These are phyloP conservation scores for Sapajus apella DNA, from an alignment of 2,113 vertebrate genomes.

Conservation along the genomic window DNA sequence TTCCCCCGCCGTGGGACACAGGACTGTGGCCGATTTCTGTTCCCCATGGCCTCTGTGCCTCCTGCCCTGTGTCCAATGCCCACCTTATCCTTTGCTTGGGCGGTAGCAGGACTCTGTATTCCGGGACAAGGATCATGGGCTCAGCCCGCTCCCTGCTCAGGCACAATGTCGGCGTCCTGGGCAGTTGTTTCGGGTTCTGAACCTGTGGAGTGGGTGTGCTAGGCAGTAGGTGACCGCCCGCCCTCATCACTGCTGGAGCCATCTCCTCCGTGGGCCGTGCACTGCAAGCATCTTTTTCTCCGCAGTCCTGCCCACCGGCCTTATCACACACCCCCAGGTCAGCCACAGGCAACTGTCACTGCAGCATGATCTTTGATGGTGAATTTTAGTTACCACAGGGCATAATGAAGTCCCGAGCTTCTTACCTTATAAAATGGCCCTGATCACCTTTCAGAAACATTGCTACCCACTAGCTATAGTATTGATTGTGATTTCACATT, in stretches of 20 bases:
- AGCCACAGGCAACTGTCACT: neutral
- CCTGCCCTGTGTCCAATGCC: neutral
- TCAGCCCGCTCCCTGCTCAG: neutral
- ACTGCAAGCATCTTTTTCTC: neutral
- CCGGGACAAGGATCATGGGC: neutral
- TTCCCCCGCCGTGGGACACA: neutral
- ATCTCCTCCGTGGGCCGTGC: too few relatives aligned
- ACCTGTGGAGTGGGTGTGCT: neutral
- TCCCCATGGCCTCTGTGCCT: neutral
- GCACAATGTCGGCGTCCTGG: neutral
- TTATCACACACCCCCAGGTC: neutral
- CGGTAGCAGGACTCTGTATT: neutral
- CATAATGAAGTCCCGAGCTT: too few relatives aligned
- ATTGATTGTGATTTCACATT: neutral
- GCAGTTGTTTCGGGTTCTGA: neutral
- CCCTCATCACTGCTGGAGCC: neutral
- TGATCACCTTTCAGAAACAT: too few relatives aligned
- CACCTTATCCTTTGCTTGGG: neutral
- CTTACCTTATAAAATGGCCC: fast-evolving
- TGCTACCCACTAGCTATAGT: too few relatives aligned
- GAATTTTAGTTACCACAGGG: too few relatives aligned
- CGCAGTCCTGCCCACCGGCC: neutral
- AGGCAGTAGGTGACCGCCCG: neutral
- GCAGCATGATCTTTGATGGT: too few relatives aligned
- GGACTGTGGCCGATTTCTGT: neutral